Evolutionary conservation across 2,797 vertebrate species (phyloP), one percentile per base, ranked within the genome.

Genomic region (Gymnoscopelus braueri): DNA sequence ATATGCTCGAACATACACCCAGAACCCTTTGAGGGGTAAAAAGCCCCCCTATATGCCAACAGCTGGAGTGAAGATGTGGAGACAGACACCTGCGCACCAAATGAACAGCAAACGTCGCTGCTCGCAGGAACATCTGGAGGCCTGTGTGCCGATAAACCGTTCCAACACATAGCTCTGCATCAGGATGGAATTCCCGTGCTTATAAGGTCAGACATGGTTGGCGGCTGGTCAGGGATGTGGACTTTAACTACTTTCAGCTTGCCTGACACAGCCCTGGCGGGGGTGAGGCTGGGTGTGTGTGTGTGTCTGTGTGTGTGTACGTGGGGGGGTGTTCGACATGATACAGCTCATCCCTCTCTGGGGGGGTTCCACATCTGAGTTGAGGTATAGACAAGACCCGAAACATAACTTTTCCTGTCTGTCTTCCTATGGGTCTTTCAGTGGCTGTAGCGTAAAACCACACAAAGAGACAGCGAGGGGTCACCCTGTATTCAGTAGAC

Each of bases 51-150:
- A 63, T 73, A 84, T 86, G 84, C 90, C 91, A 91, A 87, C 92
- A 93, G 91, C 91, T 93, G 91, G 85, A 84, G 84, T 80, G 87
- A 85, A 90, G 90, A 89, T 92, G 91, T 91, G 88, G 89, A 92
- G 84, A 90, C 93, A 94, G 84, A 90, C 93, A 94, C 92, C 93
- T 93, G 93, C 78, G 3, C 77, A 62, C 90, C 93, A 94, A 93
- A 93, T 92, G 93, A 93, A 88, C 77, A 79, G 87, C 83, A 14
- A 84, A 56, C 77, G 68, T 72, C 71, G 71, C 81, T 65, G 88
- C 84, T 88, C 50, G 69, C 63, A 61, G 75, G 69, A 90, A 92
- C 92, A 94, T 94, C 93, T 94, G 93, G 92, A 86, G 83, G 75
- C 76, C 75, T 82, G 81, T 47, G 75, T 69, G 79, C 76, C 62